A percentile compares a stretch with the other conserved stretches of the same genome.
Conservation (phyloP, 2,888 invertebrate genomes). For the Cantharis lateralis region DNA sequence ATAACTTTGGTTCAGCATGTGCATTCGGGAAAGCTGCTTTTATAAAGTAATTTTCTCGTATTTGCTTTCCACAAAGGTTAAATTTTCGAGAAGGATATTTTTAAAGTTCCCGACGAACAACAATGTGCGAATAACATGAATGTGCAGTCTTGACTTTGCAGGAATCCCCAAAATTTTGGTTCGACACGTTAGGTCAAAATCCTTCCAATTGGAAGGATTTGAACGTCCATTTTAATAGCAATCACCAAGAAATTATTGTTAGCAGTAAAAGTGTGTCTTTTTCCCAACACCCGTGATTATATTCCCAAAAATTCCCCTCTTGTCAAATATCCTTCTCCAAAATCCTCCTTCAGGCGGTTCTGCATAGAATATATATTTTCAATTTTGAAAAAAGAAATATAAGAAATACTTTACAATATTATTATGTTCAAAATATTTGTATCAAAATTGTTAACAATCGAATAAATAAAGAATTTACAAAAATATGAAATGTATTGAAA, state of each 20-base stretch:
- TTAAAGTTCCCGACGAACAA: neutral
- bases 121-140: neutral
- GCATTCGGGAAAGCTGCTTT: neutral
- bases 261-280: neutral
- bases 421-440: neutral
- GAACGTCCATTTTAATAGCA: neutral
- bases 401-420: neutral
- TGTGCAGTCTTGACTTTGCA: neutral
- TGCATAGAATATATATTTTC: neutral
- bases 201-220: neutral
- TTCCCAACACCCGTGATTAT: neutral
- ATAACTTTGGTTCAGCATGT: neutral
- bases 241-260: neutral
- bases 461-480: neutral
- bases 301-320: neutral
- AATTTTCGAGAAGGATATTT: neutral
- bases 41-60: neutral
- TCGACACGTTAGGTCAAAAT: neutral
- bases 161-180: neutral
- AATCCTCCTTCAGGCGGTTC: neutral
- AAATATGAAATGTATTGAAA: conserved; percentile 44
- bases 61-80: neutral
- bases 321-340: neutral
- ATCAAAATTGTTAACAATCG: neutral
- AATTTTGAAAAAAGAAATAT: neutral